Base-by-base conservation (phyloP, 2,888 invertebrate genomes). In the Aethes cnicana region DNA sequence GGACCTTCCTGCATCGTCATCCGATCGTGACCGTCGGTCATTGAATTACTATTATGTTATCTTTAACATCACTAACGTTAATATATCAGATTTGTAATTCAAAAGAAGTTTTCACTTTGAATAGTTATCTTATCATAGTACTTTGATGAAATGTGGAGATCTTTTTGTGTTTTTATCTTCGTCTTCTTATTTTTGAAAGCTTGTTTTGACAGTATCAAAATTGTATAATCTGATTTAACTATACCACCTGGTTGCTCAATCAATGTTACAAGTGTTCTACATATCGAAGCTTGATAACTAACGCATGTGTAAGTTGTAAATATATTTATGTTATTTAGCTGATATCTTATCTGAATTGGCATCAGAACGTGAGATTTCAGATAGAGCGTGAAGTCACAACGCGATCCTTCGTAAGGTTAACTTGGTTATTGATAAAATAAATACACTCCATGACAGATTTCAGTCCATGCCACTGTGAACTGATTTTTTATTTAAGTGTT, bases 371-470 rank as follows among this genome's bases (percentile, higher is more conserved):
- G 5, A 25, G 41, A 41, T 41, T 41, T 16, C n/a, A 26, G 28
- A 41, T 41, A 17, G n/a, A 7, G 26, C 14, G 14, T 12, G 16
- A 25, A 39, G 16, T 17, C 3, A 25, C 8, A 7, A 9, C 26
- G 11, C 36, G 11, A 36, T n/a, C n/a, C n/a, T n/a, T n/a, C n/a
- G n/a, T n/a, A 41, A 26, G 41, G 17, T 32, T 32, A 44, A 16
- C 32, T 44, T 32, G 55, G 52, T n/a, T n/a, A 56, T 58, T 53
- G 42, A 53, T n/a, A 54, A 9, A 28, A 7, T 28, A 9, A 28
- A 12, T 12, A 7, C 11, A 11, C 3, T 20, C n/a, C n/a, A n/a
- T n/a, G n/a, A n/a, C n/a, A n/a, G n/a, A n/a, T n/a, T n/a, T n/a
- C n/a, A n/a, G n/a, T n/a, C n/a, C n/a, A n/a, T n/a, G n/a, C n/a